These are phyloP conservation scores for Parascotia fuliginaria DNA, from an alignment of 2,888 invertebrate species.

Conservation along the genomic window DNA sequence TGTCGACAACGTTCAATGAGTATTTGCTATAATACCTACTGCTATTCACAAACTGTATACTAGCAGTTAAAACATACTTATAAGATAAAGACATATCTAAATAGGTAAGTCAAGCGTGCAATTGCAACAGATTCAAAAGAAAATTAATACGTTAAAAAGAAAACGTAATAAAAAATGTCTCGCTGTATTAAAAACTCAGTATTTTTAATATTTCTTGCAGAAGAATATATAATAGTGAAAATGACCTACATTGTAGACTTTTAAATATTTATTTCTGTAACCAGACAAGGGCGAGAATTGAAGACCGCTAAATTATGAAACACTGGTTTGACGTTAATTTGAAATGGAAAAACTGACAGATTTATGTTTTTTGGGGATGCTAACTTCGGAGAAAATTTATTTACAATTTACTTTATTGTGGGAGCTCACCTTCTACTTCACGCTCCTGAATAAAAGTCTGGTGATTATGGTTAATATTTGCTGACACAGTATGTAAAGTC, in stretches of 20 bases:
- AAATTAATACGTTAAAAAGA: constrained; percentile 8
- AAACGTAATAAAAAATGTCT: constrained; percentile 1
- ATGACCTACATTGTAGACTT: constrained; percentile 7
- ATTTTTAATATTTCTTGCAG: constrained; percentile 5
- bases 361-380: too few relatives aligned
- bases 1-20: constrained; percentile 40
- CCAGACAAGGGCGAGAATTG: neutral
- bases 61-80: constrained; percentile 3
- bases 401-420: too few relatives aligned
- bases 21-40: constrained; percentile 30
- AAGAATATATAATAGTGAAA: neutral
- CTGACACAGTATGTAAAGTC: too few relatives aligned
- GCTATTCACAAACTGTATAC: constrained; percentile 13
- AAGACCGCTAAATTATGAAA: neutral
- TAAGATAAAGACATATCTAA: constrained; percentile 7
- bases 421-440: too few relatives aligned
- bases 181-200: constrained; percentile 1
- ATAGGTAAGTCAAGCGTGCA: constrained; percentile 1
- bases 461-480: too few relatives aligned
- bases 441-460: too few relatives aligned
- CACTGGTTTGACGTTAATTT: neutral
- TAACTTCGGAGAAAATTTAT: too few relatives aligned
- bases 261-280: constrained; percentile 5
- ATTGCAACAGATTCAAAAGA: constrained; percentile 4
- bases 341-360: neutral